A percentile compares a stretch with the other conserved stretches of the same genome.
phyloP scores from a whole-genome alignment of 2,113 vertebrate genomes.

The Hemiscyllium ocellatum region DNA sequence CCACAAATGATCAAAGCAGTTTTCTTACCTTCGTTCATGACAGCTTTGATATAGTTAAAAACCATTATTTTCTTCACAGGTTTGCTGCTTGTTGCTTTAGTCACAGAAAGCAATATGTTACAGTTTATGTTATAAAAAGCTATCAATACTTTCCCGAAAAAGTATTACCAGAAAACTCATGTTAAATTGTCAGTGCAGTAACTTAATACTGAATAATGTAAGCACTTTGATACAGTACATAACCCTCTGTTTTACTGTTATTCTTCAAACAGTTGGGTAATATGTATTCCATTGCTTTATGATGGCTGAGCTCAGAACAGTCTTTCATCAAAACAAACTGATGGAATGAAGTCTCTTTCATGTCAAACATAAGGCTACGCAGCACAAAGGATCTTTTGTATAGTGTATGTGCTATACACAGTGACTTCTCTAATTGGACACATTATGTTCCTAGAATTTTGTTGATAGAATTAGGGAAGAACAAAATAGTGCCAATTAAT shows the following conservation, averaged over 20 bases:
- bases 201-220: background rate
- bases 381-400: background rate
- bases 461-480: background rate
- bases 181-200: background rate
- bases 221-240: background rate
- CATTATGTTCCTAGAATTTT: background rate
- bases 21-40: background rate
- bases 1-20: background rate
- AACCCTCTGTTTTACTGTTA: background rate
- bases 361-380: background rate
- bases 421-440: background rate
- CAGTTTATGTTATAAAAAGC: background rate
- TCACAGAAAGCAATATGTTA: background rate
- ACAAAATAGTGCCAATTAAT: background rate
- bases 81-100: constrained; percentile 6
- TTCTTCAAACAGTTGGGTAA: background rate
- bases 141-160: background rate
- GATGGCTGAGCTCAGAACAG: background rate
- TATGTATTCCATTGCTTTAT: constrained; percentile 16
- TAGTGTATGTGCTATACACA: background rate
- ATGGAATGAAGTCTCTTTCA: background rate
- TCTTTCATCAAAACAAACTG: background rate
- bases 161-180: background rate
- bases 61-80: background rate
- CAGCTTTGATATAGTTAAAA: background rate